Base-by-base conservation (phyloP, 1,140 invertebrate genomes). In the Ceratina calcarata region DNA sequence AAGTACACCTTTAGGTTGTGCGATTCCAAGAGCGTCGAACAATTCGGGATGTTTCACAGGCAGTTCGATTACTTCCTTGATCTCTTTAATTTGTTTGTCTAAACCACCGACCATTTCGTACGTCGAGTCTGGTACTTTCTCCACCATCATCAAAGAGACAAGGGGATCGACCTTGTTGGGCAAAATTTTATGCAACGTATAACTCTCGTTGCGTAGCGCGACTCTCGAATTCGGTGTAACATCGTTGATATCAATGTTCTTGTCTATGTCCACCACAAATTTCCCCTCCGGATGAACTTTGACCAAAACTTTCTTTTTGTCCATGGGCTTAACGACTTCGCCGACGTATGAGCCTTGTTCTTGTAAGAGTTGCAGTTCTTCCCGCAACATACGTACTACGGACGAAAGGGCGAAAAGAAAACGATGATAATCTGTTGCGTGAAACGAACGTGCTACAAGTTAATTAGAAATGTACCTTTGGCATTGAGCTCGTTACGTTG, bases 131-230 rank as follows among this genome's bases (percentile, higher is more conserved):
- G 99, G 99, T 6, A 99, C 99, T 93, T 99, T 99, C 91, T 99
- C 99, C 0, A 99, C 99, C 99, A 99, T 99, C 99, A 99, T 99
- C 62, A 99, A 94, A n/a, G 98, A 99, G 0, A 99, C 99, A 57
- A 99, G 93, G 2, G 99, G 99, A 94, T 99, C 99, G n/a, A 99
- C 98, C 94, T 99, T 99, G 90, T 99, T 99, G 1, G 99, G 99
- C 20, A 99, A 93, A 86, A 99, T 99, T 94, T 99, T 99, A 92
- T 99, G 99, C 24, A 99, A 94, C 0, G 98, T 99, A 90, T 99
- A 99, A 92, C 98, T 99, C 93, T 99, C 99, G 94, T 99, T 99
- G 55, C 99, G 95, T 27, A 99, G 94, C 24, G 99, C 99, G 49
- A 99, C 99, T 90, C 99, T 94, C 87, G 98, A 99, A 91, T 99